Base-by-base conservation (phyloP, 2,113 vertebrate genomes). In the Gymnorhina tibicen region DNA sequence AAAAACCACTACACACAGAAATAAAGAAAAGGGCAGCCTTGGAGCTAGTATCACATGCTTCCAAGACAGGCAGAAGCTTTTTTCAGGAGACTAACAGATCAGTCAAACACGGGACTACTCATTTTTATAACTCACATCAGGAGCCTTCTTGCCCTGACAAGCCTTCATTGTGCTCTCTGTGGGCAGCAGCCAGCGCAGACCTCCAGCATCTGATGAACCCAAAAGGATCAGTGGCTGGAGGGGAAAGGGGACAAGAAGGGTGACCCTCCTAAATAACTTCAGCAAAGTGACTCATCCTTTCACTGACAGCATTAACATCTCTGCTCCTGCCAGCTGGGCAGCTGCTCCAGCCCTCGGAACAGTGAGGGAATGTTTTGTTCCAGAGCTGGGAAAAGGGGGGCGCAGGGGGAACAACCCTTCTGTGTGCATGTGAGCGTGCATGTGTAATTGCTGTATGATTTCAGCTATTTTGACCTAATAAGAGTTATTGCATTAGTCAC, bases 311-410 rank as follows among this genome's bases (percentile, higher is more conserved):
- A 94, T 96, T 97, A 93, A 76, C 91, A 88, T 95, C 95, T 94
- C 92, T 92, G 97, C 91, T 97, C 42, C 95, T 96, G 97, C 95
- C 97, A 96, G 95, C 95, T 96, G 97, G 97, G 96, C 97, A 98
- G 98, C 98, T 98, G 97, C 97, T 97, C 85, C 69, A 46, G 86
- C 93, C 94, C 95, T 95, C 79, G 0, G 62, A 97, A 97, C 73
- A 88, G 89, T 97, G 94, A 98, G 96, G 97, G 97, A 97, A 97
- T 94, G 95, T 98, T 98, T 97, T 98, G 97, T 98, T 98, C 96
- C 96, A 96, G 78, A 93, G 76, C 86, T 74, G 56, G 60, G 64
- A 80, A 86, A 74, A 92, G 83, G 68, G 74, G 96, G 85, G 46
- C 1, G 0, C 2, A 27, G 27, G 42, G 16, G 39, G 53, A 82